These are phyloP conservation scores for Heliopora coerulea DNA, from an alignment of 92 coral and sea anemone genomes.

Conservation along the genomic window DNA sequence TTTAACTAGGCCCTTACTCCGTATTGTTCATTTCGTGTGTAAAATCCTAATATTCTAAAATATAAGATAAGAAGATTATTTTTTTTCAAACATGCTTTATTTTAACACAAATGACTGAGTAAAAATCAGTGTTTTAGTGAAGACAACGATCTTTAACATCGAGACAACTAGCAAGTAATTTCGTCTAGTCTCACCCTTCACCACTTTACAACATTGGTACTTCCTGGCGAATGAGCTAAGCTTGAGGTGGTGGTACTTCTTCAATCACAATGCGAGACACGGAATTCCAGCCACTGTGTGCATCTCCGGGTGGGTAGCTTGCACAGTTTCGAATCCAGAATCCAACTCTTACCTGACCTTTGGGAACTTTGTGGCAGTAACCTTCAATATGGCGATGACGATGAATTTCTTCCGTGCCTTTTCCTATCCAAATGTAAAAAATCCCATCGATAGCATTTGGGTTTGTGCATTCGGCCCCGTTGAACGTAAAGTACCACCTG, in stretches of 20 bases:
- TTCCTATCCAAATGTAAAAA: neutral
- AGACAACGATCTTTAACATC: too few species aligned
- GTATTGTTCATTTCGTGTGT: too few species aligned
- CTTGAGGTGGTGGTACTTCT: conserved; percentile 43
- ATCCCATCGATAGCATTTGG: conserved; percentile 28
- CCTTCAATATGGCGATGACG: conserved; percentile 38
- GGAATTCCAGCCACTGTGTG: conserved; percentile 29
- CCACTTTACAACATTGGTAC: too few species aligned
- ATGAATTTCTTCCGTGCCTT: neutral
- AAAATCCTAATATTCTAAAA: too few species aligned
- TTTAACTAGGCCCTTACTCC: too few species aligned
- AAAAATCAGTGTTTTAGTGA: too few species aligned
- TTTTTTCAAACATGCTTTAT: too few species aligned
- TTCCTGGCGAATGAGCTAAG: neutral
- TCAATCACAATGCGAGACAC: conserved; percentile 42
- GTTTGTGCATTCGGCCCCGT: conserved; percentile 20
- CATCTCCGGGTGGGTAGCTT: conserved; percentile 14
- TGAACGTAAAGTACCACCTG: conserved; percentile 20
- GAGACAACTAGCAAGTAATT: too few species aligned
- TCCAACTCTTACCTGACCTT: conserved; percentile 38
- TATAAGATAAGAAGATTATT: too few species aligned
- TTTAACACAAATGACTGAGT: too few species aligned
- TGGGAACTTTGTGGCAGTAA: conserved; percentile 25
- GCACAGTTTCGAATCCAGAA: conserved; percentile 38
- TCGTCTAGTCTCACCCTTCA: too few species aligned